Percentiles rank a stretch among this genome's conserved stretches.
These are phyloP conservation scores for Drosophila navojoa DNA, from an alignment of 1,140 invertebrate species.

Conservation along the genomic window DNA sequence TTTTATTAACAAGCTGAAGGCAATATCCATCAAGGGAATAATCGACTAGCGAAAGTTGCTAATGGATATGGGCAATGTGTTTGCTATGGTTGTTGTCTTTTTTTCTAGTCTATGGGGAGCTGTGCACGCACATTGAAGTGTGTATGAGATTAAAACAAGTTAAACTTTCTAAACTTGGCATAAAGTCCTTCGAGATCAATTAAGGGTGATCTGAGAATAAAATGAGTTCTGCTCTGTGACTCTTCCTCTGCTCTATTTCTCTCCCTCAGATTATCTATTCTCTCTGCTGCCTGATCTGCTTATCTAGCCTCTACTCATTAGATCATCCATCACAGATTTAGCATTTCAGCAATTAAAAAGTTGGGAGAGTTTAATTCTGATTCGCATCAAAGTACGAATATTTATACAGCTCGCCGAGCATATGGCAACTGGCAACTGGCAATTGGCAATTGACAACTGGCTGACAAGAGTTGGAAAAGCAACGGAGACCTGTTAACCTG, in stretches of 20 bases:
- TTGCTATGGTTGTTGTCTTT: not conserved
- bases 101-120: not conserved
- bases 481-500: not conserved
- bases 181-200: no score
- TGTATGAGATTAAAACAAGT: not conserved
- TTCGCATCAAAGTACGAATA: constrained; percentile 43
- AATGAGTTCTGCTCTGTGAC: no score
- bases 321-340: not conserved
- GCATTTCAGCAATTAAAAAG: constrained; percentile 17
- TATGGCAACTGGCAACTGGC: constrained; percentile 27
- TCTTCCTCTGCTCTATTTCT: not conserved
- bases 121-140: no score
- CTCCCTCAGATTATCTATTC: not conserved
- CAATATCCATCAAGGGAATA: constrained; percentile 18
- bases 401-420: constrained; percentile 23
- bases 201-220: no score
- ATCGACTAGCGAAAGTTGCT: constrained; percentile 1
- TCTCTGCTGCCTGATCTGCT: no score
- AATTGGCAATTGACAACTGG: constrained; percentile 42
- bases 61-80: constrained; percentile 7
- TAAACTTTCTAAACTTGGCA: not conserved
- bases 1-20: constrained; percentile 11
- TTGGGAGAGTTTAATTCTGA: constrained; percentile 24
- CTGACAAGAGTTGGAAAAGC: constrained; percentile 34
- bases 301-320: no score